Conservation (phyloP, 2,113 vertebrate genomes). For the Hyla sarda region DNA sequence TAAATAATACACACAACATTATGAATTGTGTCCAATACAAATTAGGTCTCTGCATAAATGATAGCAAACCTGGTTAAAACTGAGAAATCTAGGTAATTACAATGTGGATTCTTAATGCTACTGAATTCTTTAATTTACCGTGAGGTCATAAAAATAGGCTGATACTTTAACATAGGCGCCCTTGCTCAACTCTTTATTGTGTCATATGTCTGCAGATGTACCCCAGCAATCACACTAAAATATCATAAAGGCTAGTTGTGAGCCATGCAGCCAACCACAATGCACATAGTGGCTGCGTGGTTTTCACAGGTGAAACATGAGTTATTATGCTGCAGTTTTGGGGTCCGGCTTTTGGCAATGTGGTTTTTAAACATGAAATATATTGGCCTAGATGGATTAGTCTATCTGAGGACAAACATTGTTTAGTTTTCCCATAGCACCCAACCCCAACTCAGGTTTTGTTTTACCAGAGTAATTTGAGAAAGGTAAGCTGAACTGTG, state of each 20-base stretch:
- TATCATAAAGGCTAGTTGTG: neutral
- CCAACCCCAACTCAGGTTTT: too few relatives aligned
- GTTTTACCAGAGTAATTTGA: too few relatives aligned
- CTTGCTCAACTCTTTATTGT: neutral
- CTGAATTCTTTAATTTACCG: neutral
- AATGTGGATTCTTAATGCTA: constrained; percentile 5
- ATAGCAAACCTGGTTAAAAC: neutral
- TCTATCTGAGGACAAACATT: too few relatives aligned
- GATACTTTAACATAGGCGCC: neutral
- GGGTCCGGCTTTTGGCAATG: too few relatives aligned
- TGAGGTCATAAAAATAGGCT: constrained; percentile 9
- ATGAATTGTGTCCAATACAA: neutral
- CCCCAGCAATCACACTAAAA: neutral
- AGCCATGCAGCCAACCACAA: neutral
- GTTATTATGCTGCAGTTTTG: too few relatives aligned
- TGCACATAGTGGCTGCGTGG: too few relatives aligned
- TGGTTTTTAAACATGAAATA: too few relatives aligned
- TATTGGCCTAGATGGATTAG: too few relatives aligned
- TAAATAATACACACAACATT: constrained; percentile 33
- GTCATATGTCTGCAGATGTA: neutral
- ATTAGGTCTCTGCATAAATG: neutral
- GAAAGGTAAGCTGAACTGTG: too few relatives aligned
- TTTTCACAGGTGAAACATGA: too few relatives aligned
- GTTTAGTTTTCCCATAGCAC: too few relatives aligned
- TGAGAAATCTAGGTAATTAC: neutral